Base-by-base conservation (phyloP, 2,797 vertebrate species). In the Champsocephalus esox region DNA sequence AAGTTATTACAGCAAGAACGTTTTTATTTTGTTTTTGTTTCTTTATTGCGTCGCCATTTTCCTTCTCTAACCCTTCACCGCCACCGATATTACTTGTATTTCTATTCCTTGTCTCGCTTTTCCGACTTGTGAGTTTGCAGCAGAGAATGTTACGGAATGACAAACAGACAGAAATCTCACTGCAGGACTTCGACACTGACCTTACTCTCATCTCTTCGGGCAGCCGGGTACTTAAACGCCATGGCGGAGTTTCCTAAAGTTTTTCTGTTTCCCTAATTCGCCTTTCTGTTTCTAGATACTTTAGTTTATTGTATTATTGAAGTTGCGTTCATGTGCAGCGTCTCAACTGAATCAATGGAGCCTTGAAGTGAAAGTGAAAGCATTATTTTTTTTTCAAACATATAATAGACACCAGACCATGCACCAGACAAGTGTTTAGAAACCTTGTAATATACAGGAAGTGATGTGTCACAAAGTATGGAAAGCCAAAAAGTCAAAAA, bases 361-460 rank as follows among this genome's bases (percentile, higher is more conserved):
- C 11, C 14, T 32, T 3, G 73, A 85, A 92, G 71, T 45, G 93
- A 95, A 95, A 95, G 92, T 90, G 92, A 94, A 94, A 95, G 75
- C 9, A 32, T 45, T 28, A 5, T 28, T 28, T 24, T 6, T 38
- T 17, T 21, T 12, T 0, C 12, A 44, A 21, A 13, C 24, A 28
- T 28, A 28, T 5, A 28, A 28, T 28, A 5, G 10, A n/a, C 52
- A 4, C 11, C 21, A 2, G 5, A 28, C 49, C 3, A 5, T 8
- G 14, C 52, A 4, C 11, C 21, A 2, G 5, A 28, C 49, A 46
- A 12, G 24, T 54, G 34, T 43, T 12, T 1, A 1, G 17, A 8
- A 19, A 3, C 52, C 34, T 46, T 49, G 32, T 1, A 34, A 0
- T 3, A 28, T 4, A 49, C 84, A 72, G 89, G 89, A 91, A 83